Conservation (phyloP, 2,113 vertebrate species). For the Varanus komodoensis region DNA sequence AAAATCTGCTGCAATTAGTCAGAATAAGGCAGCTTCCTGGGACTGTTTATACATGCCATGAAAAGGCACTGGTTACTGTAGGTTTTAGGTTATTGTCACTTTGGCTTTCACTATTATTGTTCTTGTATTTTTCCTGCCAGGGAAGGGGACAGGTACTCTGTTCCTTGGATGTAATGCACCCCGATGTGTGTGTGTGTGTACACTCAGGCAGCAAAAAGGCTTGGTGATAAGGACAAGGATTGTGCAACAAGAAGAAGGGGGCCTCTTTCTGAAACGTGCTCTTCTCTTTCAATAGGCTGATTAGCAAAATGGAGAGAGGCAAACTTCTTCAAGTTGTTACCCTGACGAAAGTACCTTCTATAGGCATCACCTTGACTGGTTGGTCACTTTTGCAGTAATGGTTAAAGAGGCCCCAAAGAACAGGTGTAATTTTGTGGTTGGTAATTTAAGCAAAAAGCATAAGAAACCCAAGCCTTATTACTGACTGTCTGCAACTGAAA, state of each 20-base stretch:
- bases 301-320: neutral
- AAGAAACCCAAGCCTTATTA: slow-evolving; percentile 30
- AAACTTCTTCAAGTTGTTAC: neutral
- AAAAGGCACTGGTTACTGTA: neutral
- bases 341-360: slow-evolving; percentile 23
- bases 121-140: neutral
- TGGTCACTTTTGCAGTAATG: slow-evolving; percentile 16
- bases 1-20: too few relatives aligned
- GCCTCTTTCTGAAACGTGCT: slow-evolving; percentile 11
- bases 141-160: neutral
- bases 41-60: too few relatives aligned
- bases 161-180: neutral
- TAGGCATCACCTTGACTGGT: neutral
- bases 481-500: slow-evolving; percentile 58
- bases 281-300: slow-evolving; percentile 3
- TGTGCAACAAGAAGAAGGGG: neutral
- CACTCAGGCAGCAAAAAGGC: neutral
- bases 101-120: neutral
- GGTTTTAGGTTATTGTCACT: too few relatives aligned
- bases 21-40: too few relatives aligned
- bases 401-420: slow-evolving; percentile 27
- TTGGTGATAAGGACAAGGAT: neutral
- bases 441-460: slow-evolving; percentile 25
- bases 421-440: slow-evolving; percentile 36
- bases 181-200: neutral